These are phyloP conservation scores for Marasmarcha lunaedactyla DNA, from an alignment of 2,888 invertebrate genomes.

Conservation along the genomic window DNA sequence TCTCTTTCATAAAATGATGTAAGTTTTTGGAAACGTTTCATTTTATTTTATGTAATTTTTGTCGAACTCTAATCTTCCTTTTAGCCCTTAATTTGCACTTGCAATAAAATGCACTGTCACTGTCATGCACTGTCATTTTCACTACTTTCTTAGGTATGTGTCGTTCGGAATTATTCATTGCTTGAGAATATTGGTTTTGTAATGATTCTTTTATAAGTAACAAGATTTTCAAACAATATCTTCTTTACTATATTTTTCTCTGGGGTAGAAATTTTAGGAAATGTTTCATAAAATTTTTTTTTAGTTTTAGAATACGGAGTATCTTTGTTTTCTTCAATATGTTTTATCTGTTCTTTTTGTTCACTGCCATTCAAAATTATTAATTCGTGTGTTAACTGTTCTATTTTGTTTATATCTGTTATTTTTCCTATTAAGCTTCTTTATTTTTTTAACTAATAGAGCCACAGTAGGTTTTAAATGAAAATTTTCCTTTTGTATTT, in stretches of 20 bases:
- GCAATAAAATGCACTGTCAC: constrained; percentile 5
- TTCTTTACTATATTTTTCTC: constrained; percentile 5
- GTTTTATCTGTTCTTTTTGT: constrained; percentile 7
- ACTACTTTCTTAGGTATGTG: constrained; percentile 6
- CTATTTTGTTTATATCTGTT: not conserved
- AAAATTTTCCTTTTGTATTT: not conserved
- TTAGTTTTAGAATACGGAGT: constrained; percentile 11
- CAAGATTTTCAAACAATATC: constrained; percentile 6
- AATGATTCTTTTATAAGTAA: constrained; percentile 5
- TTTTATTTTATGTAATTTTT: not conserved
- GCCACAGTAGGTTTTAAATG: not conserved
- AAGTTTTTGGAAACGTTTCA: constrained; percentile 5
- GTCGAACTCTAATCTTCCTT: not conserved
- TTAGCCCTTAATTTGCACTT: constrained; percentile 1
- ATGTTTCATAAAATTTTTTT: constrained; percentile 8
- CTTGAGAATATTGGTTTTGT: constrained; percentile 4
- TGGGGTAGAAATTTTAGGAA: constrained; percentile 8
- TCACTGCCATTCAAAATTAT: not conserved
- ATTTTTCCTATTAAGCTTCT: not conserved
- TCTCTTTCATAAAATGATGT: constrained; percentile 11
- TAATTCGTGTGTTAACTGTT: not conserved
- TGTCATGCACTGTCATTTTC: constrained; percentile 6
- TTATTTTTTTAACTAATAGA: not conserved
- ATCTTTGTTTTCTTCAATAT: constrained; percentile 8
- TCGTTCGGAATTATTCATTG: constrained; percentile 2